These are phyloP conservation scores for Drosophila nigromelanica DNA, from an alignment of 1,140 invertebrate genomes.

Conservation along the genomic window DNA sequence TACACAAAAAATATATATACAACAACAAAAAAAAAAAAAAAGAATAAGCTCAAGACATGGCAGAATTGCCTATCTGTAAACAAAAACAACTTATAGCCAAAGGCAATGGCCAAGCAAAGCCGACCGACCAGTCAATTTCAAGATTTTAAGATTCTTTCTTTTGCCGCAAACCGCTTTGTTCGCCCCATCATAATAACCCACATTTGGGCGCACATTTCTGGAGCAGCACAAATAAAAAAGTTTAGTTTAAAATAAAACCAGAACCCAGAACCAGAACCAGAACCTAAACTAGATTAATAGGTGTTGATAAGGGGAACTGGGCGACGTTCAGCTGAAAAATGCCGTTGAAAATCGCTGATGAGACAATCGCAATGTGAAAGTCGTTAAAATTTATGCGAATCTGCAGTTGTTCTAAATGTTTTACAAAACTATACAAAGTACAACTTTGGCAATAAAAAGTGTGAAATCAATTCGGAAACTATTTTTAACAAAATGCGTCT, in stretches of 20 bases:
- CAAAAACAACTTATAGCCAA: conserved; percentile 18
- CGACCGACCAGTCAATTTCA: conserved; percentile 44
- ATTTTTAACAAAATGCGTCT: neutral
- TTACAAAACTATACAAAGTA: neutral
- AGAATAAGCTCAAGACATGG: neutral
- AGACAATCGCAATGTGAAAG: conserved; percentile 35
- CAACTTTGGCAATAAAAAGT: conserved; percentile 2
- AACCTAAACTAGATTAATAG: conserved; percentile 78
- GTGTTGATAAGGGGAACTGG: conserved; percentile 58
- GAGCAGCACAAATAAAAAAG: conserved; percentile 34
- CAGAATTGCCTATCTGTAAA: conserved; percentile 37
- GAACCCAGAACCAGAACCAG: conserved; percentile 26
- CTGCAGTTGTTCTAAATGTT: conserved; percentile 1
- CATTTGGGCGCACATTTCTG: conserved; percentile 55
- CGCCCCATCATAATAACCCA: conserved; percentile 71
- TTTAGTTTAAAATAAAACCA: conserved; percentile 4
- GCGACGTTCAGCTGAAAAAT: conserved; percentile 19
- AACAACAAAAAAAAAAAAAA: neutral
- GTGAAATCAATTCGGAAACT: conserved; percentile 21
- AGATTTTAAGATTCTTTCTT: conserved; percentile 51
- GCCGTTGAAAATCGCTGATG: conserved; percentile 39
- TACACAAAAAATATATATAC: conserved; percentile 61
- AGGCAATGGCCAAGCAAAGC: conserved; percentile 9
- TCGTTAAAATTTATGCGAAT: conserved; percentile 16
- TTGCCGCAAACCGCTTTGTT: conserved; percentile 46